Base-by-base conservation (phyloP, 2,888 invertebrate species). In the Autographa gamma region DNA sequence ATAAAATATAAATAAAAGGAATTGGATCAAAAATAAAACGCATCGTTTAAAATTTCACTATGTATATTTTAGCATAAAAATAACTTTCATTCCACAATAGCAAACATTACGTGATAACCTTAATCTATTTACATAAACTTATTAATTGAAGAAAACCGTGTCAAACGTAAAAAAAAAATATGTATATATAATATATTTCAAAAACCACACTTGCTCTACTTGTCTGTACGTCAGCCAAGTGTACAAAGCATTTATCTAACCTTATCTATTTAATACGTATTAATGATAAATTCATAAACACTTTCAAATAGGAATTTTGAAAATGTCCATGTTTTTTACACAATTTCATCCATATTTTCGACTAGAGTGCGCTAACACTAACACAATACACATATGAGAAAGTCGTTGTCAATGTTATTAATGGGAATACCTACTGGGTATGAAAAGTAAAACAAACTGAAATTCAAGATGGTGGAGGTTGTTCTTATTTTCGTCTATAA, bases 361-460 rank as follows among this genome's bases (percentile, higher is more conserved):
- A 48, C 48, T 48, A 48, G 48, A 48, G 48, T 48, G 48, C n/a
- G 6, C n/a, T 48, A 48, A 48, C 48, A 48, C 48, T 48, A 48
- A n/a, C 8, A 2, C 16, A 1, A n/a, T n/a, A 48, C 0, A 13
- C 0, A 41, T 13, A 41, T n/a, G 2, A 4, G 13, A 13, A 41
- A 41, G 11, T 38, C 11, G 38, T 1, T 25, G 25, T 25, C 25
- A 25, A 25, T 25, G 25, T 25, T 3, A 25, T 25, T 3, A 25
- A 25, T 25, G 25, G 25, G 25, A 25, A 3, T 25, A 25, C 25
- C 25, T 25, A 25, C 25, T 25, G 25, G 25, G 25, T 25, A 25
- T 25, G 25, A 25, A 25, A 25, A 25, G 25, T 3, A n/a, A n/a
- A n/a, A n/a, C n/a, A n/a, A n/a, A n/a, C 43, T 43, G 5, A 48